These are phyloP conservation scores for Apis laboriosa DNA, from an alignment of 1,140 invertebrate species.

Conservation along the genomic window DNA sequence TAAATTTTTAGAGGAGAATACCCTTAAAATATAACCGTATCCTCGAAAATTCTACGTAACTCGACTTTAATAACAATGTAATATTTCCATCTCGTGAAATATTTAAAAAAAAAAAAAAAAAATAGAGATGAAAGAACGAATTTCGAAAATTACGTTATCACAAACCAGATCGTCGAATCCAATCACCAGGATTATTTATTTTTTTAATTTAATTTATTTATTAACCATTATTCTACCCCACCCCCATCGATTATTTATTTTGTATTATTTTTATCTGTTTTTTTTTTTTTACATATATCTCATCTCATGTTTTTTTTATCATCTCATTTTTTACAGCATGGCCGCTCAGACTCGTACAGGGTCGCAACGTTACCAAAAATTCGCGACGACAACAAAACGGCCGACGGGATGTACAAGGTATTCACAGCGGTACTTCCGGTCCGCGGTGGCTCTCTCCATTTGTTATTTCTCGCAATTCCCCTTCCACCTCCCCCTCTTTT, in stretches of 20 bases:
- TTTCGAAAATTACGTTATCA: too few species aligned
- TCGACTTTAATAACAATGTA: too few species aligned
- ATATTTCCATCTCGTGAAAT: too few species aligned
- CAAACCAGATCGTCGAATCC: too few species aligned
- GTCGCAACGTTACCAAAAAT: slow-evolving; percentile 93
- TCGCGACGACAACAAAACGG: slow-evolving; percentile 96
- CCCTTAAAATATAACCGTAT: neutral
- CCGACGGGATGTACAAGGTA: slow-evolving; percentile 96
- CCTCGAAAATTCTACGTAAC: too few species aligned
- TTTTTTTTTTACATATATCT: neutral
- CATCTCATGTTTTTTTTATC: slow-evolving; percentile 72
- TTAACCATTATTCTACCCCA: too few species aligned
- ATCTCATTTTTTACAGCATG: slow-evolving; percentile 86
- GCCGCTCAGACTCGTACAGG: slow-evolving; percentile 95
- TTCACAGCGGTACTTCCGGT: slow-evolving; percentile 59
- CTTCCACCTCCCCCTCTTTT: neutral
- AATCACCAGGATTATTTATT: neutral
- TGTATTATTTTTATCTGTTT: slow-evolving; percentile 8
- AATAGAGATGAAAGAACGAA: too few species aligned
- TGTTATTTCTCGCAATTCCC: slow-evolving; percentile 24
- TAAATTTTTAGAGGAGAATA: too few species aligned
- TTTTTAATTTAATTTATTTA: neutral
- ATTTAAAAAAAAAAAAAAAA: too few species aligned
- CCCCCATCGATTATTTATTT: neutral
- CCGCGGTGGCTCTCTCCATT: slow-evolving; percentile 35